phyloP scores from a whole-genome alignment of 2,113 vertebrate genomes.

The Setophaga coronata region DNA sequence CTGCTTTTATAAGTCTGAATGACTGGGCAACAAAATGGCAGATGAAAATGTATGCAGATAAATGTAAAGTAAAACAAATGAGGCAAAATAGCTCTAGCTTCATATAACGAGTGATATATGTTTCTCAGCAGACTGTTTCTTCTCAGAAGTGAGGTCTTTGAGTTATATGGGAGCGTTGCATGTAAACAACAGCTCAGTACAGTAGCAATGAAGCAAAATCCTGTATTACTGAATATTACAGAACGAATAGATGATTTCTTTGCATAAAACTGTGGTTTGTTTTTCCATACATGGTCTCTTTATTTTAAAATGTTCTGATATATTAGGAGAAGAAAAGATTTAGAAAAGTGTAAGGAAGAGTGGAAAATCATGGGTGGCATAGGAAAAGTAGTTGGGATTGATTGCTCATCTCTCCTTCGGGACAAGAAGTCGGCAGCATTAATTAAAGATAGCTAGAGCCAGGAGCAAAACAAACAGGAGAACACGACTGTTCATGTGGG shows the following conservation, averaged over 20 bases:
- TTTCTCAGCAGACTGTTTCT: not conserved
- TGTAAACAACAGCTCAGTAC: not conserved
- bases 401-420: not conserved
- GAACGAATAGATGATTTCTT: not conserved
- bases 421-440: not conserved
- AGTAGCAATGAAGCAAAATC: not conserved
- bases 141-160: not conserved
- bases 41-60: slow-evolving; percentile 34
- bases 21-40: slow-evolving; percentile 5
- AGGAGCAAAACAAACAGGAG: slow-evolving; percentile 30
- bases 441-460: slow-evolving; percentile 46
- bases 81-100: not conserved
- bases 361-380: not conserved
- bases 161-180: not conserved
- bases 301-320: not conserved
- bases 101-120: not conserved
- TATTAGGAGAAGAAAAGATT: not conserved
- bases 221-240: not conserved
- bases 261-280: not conserved
- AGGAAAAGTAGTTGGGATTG: not conserved
- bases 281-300: not conserved
- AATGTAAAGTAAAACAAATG: slow-evolving; percentile 33
- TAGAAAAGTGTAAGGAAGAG: not conserved
- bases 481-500: not conserved
- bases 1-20: not conserved